Evolutionary conservation across 64 coral and sea anemone species (phyloP).

Genomic region (Dendronephthya gigantea): DNA sequence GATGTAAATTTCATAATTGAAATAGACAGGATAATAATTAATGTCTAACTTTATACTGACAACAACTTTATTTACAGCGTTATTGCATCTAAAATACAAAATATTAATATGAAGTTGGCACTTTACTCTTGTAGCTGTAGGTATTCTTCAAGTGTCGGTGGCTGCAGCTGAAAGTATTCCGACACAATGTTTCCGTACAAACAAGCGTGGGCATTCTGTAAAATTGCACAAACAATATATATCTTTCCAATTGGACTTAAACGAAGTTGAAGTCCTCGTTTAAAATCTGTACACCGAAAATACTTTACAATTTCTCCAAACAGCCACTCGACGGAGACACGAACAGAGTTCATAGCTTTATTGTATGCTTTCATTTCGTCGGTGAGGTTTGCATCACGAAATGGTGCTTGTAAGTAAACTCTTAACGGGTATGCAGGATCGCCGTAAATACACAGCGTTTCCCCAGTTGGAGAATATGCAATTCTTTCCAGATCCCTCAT

Average conservation of each 20-base stretch:
- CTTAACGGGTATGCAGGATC: background rate
- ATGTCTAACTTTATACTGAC: too few species aligned
- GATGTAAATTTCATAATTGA: too few species aligned
- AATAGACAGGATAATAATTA: too few species aligned
- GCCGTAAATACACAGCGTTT: background rate
- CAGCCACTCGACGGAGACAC: background rate
- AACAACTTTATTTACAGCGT: too few species aligned
- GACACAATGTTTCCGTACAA: background rate
- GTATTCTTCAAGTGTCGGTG: background rate
- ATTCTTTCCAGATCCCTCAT: background rate
- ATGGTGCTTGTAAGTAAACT: background rate
- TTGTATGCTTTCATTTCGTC: conserved; percentile 4
- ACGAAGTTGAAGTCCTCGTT: background rate
- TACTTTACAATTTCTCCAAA: conserved; percentile 14
- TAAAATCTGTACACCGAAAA: background rate
- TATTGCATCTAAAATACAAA: too few species aligned
- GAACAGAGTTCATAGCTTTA: conserved; percentile 4
- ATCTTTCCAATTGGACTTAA: conserved; percentile 4
- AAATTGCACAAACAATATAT: background rate
- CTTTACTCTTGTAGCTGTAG: background rate
- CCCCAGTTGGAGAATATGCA: background rate
- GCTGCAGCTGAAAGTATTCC: background rate
- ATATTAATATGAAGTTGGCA: too few species aligned
- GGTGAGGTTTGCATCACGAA: background rate
- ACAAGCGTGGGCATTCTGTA: background rate